A percentile compares a stretch with the other conserved stretches of the same genome.
Conservation (phyloP, 2,113 vertebrate genomes). For the Hippocampus barbouri region DNA sequence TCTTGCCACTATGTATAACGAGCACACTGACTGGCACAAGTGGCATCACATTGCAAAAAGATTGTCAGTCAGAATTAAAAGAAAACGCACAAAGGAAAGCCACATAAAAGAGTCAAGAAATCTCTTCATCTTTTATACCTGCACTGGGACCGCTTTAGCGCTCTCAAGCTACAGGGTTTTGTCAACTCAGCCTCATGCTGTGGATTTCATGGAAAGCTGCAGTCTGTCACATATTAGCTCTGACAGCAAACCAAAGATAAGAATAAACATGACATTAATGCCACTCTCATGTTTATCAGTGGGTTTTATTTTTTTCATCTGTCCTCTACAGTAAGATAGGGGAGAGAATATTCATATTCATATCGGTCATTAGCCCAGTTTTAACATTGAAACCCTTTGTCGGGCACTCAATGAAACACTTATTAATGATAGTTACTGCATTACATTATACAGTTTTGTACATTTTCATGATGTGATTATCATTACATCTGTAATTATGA, state of each 20-base stretch:
- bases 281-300: conserved; percentile 20
- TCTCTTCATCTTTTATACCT: conserved; percentile 9
- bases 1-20: neutral
- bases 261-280: conserved; percentile 23
- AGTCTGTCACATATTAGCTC: conserved; percentile 2
- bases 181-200: conserved; percentile 7
- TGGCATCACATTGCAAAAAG: neutral
- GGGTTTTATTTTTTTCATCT: neutral
- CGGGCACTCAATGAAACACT: neutral
- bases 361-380: conserved; percentile 19
- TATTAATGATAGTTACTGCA: neutral
- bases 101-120: neutral
- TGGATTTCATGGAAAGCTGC: conserved; percentile 15
- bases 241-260: conserved; percentile 16
- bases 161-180: conserved; percentile 3
- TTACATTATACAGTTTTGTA: neutral
- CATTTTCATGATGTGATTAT: neutral
- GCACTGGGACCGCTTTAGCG: neutral
- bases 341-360: neutral
- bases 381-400: neutral
- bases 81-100: neutral
- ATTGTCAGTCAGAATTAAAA: neutral
- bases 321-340: neutral
- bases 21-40: neutral
- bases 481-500: neutral